Evolutionary conservation across 2,888 invertebrate genomes (phyloP).

Genomic region (Blera fallax): DNA sequence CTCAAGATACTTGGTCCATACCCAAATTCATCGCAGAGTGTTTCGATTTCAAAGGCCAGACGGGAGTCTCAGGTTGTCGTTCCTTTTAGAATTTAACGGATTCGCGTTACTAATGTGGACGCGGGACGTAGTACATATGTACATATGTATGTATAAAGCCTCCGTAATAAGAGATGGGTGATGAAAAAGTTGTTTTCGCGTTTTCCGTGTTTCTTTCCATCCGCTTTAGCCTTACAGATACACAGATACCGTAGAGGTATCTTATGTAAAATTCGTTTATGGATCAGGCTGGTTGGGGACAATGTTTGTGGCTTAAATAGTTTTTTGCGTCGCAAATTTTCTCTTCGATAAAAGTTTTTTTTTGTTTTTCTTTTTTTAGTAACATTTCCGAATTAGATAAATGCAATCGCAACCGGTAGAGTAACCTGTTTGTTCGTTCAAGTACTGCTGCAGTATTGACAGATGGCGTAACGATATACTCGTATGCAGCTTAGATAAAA

Average conservation of each 20-base stretch:
- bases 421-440: conserved; percentile 22
- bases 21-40: conserved; percentile 7
- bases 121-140: conserved; percentile 35
- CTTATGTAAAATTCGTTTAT: conserved; percentile 50
- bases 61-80: conserved; percentile 36
- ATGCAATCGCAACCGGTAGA: conserved; percentile 26
- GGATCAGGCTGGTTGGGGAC: not conserved
- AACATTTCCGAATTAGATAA: conserved; percentile 66
- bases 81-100: conserved; percentile 20
- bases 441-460: not conserved
- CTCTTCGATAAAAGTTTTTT: conserved; percentile 12
- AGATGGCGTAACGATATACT: conserved; percentile 46
- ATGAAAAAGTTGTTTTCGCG: conserved; percentile 8
- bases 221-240: not conserved
- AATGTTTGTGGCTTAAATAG: not conserved
- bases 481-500: not conserved
- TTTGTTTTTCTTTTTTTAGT: conserved; percentile 12
- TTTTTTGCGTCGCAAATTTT: not conserved
- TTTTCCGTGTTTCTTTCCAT: conserved; percentile 2
- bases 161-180: conserved; percentile 34
- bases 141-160: too few relatives aligned
- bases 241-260: not conserved
- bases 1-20: not conserved
- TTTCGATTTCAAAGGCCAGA: conserved; percentile 20
- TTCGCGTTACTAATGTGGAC: conserved; percentile 5